Evolutionary conservation across 2,888 invertebrate species (phyloP).

Genomic region (Melanostoma scalare): DNA sequence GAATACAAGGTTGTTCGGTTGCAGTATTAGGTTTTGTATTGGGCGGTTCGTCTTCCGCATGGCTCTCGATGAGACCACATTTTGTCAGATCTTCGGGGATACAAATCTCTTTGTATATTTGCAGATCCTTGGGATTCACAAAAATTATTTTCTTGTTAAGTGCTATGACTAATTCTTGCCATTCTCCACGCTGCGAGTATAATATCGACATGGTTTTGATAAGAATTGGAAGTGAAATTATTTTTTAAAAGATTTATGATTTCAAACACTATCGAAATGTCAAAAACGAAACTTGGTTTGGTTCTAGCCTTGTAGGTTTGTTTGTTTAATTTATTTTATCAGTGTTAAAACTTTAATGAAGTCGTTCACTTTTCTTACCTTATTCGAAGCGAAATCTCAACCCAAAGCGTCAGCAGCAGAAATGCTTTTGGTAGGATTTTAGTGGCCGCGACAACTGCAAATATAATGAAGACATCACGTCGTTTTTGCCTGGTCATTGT

Average conservation of each 20-base stretch:
- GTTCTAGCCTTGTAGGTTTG: constrained; percentile 2
- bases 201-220: constrained; percentile 42
- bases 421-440: too few species aligned
- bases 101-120: constrained; percentile 79
- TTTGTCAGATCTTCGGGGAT: constrained; percentile 77
- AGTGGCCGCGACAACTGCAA: too few species aligned
- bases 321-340: background rate
- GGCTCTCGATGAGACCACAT: constrained; percentile 74
- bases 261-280: background rate
- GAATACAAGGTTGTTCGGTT: constrained; percentile 76
- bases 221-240: background rate
- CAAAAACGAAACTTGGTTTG: constrained; percentile 2
- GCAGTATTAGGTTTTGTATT: constrained; percentile 17
- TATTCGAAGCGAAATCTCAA: too few species aligned
- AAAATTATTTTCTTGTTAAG: constrained; percentile 78
- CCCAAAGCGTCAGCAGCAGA: too few species aligned
- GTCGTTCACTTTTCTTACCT: too few species aligned
- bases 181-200: constrained; percentile 52
- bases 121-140: constrained; percentile 79
- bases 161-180: constrained; percentile 77
- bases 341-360: too few species aligned
- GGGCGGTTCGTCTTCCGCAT: constrained; percentile 41
- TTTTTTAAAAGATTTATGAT: background rate
- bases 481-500: too few species aligned
- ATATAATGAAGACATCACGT: too few species aligned